These are phyloP conservation scores for Caerostris extrusa DNA, from an alignment of 1,140 invertebrate genomes.

Conservation along the genomic window DNA sequence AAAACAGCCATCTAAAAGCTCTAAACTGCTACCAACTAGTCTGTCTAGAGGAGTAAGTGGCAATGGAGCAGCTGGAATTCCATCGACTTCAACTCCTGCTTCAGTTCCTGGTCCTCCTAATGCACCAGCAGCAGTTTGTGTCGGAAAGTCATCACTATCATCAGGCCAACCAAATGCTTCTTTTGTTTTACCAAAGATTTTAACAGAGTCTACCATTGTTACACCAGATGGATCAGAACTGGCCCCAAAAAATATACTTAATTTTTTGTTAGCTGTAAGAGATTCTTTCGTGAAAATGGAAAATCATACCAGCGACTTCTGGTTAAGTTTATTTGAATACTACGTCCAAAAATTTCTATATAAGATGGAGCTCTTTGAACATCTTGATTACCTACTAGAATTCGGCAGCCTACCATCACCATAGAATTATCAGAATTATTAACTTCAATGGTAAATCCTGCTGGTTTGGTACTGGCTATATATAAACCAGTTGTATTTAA, in stretches of 20 bases:
- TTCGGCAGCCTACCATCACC: slow-evolving; percentile 90
- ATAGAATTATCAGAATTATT: slow-evolving; percentile 92
- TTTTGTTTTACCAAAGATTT: slow-evolving; percentile 96
- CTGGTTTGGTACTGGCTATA: slow-evolving; percentile 92
- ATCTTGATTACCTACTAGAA: slow-evolving; percentile 93
- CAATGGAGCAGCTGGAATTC: slow-evolving; percentile 78
- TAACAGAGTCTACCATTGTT: slow-evolving; percentile 96
- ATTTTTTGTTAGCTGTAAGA: slow-evolving; percentile 94
- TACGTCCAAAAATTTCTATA: slow-evolving; percentile 93
- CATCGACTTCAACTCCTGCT: slow-evolving; percentile 77
- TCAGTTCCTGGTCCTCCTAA: slow-evolving; percentile 53
- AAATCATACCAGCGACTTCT: slow-evolving; percentile 97
- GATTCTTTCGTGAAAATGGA: slow-evolving; percentile 96
- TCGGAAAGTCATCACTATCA: slow-evolving; percentile 91
- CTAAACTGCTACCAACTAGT: slow-evolving; percentile 86
- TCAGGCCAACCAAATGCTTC: slow-evolving; percentile 98
- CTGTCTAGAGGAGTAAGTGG: slow-evolving; percentile 81
- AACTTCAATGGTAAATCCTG: slow-evolving; percentile 94
- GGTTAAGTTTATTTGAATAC: slow-evolving; percentile 87
- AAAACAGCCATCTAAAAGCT: slow-evolving; percentile 89
- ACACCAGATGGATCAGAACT: slow-evolving; percentile 92
- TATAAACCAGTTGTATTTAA: slow-evolving; percentile 95
- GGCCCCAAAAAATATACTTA: slow-evolving; percentile 92
- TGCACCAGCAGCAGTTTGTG: slow-evolving; percentile 78
- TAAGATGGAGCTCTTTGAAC: slow-evolving; percentile 90